Evolutionary conservation across 2,888 invertebrate genomes (phyloP).

Genomic region (Timandra comae): DNA sequence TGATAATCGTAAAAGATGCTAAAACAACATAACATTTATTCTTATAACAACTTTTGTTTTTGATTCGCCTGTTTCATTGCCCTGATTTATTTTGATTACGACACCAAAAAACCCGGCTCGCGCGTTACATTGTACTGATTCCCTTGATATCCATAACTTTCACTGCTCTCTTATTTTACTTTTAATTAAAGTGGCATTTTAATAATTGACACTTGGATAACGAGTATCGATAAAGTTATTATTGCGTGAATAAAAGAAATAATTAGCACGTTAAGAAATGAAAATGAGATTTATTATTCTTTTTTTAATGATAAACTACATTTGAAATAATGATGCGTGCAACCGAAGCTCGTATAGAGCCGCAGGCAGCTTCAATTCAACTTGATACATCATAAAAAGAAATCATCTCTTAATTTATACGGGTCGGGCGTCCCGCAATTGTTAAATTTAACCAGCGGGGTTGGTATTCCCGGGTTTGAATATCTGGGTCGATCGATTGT

Average conservation of each 20-base stretch:
- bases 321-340: constrained; percentile 3
- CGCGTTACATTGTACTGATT: constrained; percentile 31
- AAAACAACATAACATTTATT: constrained; percentile 19
- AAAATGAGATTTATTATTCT: too few relatives aligned
- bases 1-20: too few relatives aligned
- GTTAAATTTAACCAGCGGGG: constrained; percentile 18
- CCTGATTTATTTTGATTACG: constrained; percentile 49
- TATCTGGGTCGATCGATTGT: constrained; percentile 25
- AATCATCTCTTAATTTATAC: constrained; percentile 14
- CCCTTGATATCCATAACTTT: constrained; percentile 28
- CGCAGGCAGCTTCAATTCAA: constrained; percentile 2
- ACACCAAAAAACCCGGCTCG: constrained; percentile 30
- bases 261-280: too few relatives aligned
- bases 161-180: constrained; percentile 17
- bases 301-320: too few relatives aligned
- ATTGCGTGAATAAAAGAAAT: too few relatives aligned
- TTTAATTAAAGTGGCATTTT: constrained; percentile 7
- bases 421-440: constrained; percentile 8
- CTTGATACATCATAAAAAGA: constrained; percentile 15
- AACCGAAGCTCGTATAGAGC: constrained; percentile 7
- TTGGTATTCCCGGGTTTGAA: constrained; percentile 13
- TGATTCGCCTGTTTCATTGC: constrained; percentile 36
- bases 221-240: too few relatives aligned
- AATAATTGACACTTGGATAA: too few relatives aligned
- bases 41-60: constrained; percentile 37